Base-by-base conservation (phyloP, 2,888 invertebrate genomes). In the Pelosia muscerda region DNA sequence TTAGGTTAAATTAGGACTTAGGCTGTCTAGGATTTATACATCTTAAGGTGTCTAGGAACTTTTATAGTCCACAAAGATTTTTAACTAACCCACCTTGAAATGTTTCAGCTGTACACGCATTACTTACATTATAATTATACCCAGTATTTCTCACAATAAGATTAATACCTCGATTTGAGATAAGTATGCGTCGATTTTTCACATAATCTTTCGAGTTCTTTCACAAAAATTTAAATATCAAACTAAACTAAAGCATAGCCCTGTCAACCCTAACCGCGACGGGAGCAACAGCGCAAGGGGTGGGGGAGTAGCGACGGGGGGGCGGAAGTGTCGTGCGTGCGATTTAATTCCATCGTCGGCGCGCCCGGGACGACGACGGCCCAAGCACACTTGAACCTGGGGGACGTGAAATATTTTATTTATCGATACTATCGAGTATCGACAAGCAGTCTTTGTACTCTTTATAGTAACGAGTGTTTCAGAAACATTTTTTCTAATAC, bases 281-380 rank as follows among this genome's bases (percentile, higher is more conserved):
- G 77, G 79, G 75, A 77, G 81, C 72, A 71, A 74, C 73, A 73
- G 78, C 82, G 81, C 80, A 75, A 71, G 68, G 75, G 76, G 59
- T 61, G 76, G 76, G 75, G 74, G 76, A 76, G 79, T 68, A 80
- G 72, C 78, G 78, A 26, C 26, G 76, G 79, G 82, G 82, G 87
- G 88, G 87, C 84, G 91, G 92, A 90, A 90, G 92, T 92, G 93
- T 90, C 90, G 93, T 93, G 93, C 94, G 93, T 93, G 92, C 94
- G 92, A 94, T 94, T 94, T 94, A 94, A 94, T 94, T 94, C 93
- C 92, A 94, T 94, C 93, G 92, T 92, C 90, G 80, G 86, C 88
- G 89, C 88, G 88, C 90, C 88, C 90, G 89, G 87, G 88, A 88
- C 79, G 75, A 75, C 73, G 57, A 19, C 57, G 67, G 77, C 81